Percentiles rank a stretch among this genome's conserved stretches.
Conservation (phyloP, 2,888 invertebrate species). For the Agrotis clavis region DNA sequence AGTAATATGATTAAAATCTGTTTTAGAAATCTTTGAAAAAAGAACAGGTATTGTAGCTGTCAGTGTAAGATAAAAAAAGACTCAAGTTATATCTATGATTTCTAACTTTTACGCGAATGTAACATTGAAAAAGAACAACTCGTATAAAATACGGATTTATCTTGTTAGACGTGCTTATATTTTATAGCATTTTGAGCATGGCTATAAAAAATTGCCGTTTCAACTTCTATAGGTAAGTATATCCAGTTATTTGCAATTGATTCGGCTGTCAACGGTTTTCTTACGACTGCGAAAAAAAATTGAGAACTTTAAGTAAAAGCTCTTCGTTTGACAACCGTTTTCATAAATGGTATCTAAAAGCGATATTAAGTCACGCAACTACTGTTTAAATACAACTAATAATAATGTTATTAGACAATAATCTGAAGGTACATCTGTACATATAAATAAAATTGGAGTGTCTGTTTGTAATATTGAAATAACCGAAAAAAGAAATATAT, state of each 20-base stretch:
- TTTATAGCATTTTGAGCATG: constrained; percentile 25
- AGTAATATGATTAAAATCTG: constrained; percentile 20
- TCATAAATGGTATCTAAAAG: neutral
- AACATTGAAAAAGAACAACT: constrained; percentile 34
- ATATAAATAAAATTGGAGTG: no score
- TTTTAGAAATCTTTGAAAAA: constrained; percentile 37
- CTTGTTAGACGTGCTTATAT: constrained; percentile 42
- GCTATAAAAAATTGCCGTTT: constrained; percentile 17
- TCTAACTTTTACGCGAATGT: constrained; percentile 43
- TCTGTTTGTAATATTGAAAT: no score
- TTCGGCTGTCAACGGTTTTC: constrained; percentile 14
- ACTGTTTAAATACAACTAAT: neutral
- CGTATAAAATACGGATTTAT: constrained; percentile 28
- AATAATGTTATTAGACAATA: neutral
- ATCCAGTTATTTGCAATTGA: neutral
- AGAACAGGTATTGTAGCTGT: constrained; percentile 27
- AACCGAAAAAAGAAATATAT: no score
- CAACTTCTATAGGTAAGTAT: constrained; percentile 8
- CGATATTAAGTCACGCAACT: constrained; percentile 8
- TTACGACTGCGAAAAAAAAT: neutral
- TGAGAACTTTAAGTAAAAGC: neutral
- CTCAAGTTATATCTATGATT: constrained; percentile 37
- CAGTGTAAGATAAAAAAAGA: constrained; percentile 31
- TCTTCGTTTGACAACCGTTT: neutral
- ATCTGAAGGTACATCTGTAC: no score